These are phyloP conservation scores for Gymnorhina tibicen DNA, from an alignment of 2,113 vertebrate species.

Conservation along the genomic window DNA sequence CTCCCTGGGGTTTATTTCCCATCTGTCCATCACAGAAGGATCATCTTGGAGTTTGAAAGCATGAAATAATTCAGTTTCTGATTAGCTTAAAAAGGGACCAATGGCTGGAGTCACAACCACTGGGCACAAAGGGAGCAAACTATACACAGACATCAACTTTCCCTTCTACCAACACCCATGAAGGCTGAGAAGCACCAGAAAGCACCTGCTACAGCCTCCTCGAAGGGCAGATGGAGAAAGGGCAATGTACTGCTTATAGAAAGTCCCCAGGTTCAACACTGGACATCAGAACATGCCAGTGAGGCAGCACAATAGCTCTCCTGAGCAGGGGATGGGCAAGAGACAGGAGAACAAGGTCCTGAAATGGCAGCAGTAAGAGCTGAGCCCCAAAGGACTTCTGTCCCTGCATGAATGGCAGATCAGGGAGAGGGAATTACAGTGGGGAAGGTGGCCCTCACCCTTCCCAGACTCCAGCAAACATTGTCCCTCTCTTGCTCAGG, in stretches of 20 bases:
- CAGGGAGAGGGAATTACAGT: background rate
- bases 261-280: background rate
- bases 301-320: background rate
- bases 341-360: background rate
- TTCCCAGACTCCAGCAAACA: background rate
- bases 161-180: background rate
- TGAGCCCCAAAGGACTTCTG: background rate
- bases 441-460: background rate
- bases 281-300: background rate
- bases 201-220: background rate
- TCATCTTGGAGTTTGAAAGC: background rate
- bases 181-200: background rate
- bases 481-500: background rate
- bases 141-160: background rate
- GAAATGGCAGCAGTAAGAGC: background rate
- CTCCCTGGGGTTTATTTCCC: background rate
- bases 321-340: background rate
- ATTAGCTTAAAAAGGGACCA: background rate
- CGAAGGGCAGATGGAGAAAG: background rate
- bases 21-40: background rate
- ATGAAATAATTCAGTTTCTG: background rate
- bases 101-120: background rate
- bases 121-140: background rate
- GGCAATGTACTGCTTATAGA: background rate
- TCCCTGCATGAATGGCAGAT: background rate